These are phyloP conservation scores for Colletes collaris DNA, from an alignment of 2,888 invertebrate genomes.

Conservation along the genomic window DNA sequence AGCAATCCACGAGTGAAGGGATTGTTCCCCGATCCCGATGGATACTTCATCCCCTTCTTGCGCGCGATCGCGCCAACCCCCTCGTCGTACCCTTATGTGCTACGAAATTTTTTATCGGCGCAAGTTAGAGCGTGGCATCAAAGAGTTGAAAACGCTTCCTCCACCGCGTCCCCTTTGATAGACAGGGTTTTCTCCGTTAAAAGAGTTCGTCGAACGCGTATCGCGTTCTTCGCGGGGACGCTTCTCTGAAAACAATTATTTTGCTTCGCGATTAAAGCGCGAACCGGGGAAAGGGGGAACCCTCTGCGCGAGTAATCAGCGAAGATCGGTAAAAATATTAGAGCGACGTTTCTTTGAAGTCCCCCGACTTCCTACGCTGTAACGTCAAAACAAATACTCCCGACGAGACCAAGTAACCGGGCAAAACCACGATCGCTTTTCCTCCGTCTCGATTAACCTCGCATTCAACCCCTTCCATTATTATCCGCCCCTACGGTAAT, in stretches of 20 bases:
- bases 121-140: slow-evolving; percentile 40
- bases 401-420: no score
- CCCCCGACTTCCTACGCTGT: no score
- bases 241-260: slow-evolving; percentile 25
- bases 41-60: slow-evolving; percentile 70
- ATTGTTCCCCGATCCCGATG: slow-evolving; percentile 68
- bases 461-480: slow-evolving; percentile 14
- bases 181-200: slow-evolving; percentile 15
- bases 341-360: slow-evolving; percentile 1
- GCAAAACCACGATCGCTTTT: background rate
- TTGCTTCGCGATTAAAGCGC: slow-evolving; percentile 21
- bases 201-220: slow-evolving; percentile 21
- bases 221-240: background rate
- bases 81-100: background rate
- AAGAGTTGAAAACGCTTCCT: slow-evolving; percentile 36
- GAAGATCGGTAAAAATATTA: slow-evolving; percentile 12
- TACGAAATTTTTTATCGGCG: slow-evolving; percentile 55
- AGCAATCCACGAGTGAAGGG: slow-evolving; percentile 76
- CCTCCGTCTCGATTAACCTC: slow-evolving; percentile 7
- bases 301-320: background rate
- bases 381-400: no score
- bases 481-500: background rate
- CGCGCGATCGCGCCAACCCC: slow-evolving; percentile 3
- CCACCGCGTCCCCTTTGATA: slow-evolving; percentile 37
- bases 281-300: no score